phyloP scores from a whole-genome alignment of 37 sponge, comb jelly and placozoan genomes.

The Theonella swinhoei region DNA sequence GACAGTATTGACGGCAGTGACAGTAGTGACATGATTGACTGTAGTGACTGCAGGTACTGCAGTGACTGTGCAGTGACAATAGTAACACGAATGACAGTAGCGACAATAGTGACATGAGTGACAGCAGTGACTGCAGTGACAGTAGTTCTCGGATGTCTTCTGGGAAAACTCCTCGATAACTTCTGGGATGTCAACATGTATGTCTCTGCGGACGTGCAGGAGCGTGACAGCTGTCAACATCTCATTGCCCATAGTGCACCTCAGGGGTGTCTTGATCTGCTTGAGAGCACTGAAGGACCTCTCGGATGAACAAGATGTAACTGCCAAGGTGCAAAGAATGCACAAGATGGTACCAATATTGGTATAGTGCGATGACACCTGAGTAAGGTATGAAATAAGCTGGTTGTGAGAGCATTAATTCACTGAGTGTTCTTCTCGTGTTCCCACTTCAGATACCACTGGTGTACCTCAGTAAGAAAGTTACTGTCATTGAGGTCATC shows the following conservation, averaged over 20 bases:
- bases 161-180: constrained; percentile 44
- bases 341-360: constrained; percentile 24
- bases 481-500: constrained; percentile 24
- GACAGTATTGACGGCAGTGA: no score
- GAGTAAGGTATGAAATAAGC: background rate
- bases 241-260: constrained; percentile 28
- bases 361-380: constrained; percentile 7
- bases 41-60: no score
- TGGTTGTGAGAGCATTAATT: background rate
- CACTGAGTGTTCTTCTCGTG: constrained; percentile 23
- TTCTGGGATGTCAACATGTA: constrained; percentile 16
- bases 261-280: constrained; percentile 22
- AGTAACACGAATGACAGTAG: no score
- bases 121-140: no score
- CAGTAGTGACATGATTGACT: no score
- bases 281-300: constrained; percentile 51
- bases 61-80: no score
- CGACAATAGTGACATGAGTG: no score
- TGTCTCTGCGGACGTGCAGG: constrained; percentile 29
- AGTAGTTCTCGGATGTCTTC: constrained; percentile 4
- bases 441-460: constrained; percentile 35
- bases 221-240: constrained; percentile 16
- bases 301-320: constrained; percentile 31
- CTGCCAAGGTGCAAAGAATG: constrained; percentile 41
- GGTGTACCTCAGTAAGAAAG: constrained; percentile 39